These are phyloP conservation scores for Leptinotarsa rubiginosa DNA, from an alignment of 2,888 invertebrate genomes.

Conservation along the genomic window DNA sequence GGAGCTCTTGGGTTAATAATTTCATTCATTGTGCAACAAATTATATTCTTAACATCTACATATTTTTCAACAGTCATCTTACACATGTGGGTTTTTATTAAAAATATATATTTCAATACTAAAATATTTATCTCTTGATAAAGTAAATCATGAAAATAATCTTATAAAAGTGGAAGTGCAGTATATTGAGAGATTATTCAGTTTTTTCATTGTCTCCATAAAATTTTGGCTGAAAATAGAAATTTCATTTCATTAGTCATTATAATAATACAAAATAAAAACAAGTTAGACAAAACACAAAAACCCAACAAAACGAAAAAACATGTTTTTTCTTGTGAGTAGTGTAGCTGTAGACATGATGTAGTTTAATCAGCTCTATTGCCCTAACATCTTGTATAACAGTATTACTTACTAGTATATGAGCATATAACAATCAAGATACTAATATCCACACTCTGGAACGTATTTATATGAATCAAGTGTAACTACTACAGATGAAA, in stretches of 20 bases:
- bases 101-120: conserved; percentile 51
- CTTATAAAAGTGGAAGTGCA: conserved; percentile 39
- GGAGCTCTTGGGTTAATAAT: no score
- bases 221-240: conserved; percentile 73
- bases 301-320: neutral
- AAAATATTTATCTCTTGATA: conserved; percentile 41
- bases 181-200: conserved; percentile 30
- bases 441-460: no score
- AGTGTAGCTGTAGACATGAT: no score
- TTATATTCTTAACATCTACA: conserved; percentile 47
- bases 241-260: conserved; percentile 26
- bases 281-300: neutral
- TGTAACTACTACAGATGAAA: no score
- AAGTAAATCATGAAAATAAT: conserved; percentile 34
- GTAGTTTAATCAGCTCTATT: no score
- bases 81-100: conserved; percentile 52
- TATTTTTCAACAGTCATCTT: conserved; percentile 43
- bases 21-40: conserved; percentile 31
- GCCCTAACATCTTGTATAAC: no score
- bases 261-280: neutral
- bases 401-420: no score
- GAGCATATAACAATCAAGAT: no score
- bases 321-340: neutral
- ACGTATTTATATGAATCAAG: no score
- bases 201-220: conserved; percentile 73